Evolutionary conservation across 2,888 invertebrate species (phyloP).

Genomic region (Willowsia nigromaculata): DNA sequence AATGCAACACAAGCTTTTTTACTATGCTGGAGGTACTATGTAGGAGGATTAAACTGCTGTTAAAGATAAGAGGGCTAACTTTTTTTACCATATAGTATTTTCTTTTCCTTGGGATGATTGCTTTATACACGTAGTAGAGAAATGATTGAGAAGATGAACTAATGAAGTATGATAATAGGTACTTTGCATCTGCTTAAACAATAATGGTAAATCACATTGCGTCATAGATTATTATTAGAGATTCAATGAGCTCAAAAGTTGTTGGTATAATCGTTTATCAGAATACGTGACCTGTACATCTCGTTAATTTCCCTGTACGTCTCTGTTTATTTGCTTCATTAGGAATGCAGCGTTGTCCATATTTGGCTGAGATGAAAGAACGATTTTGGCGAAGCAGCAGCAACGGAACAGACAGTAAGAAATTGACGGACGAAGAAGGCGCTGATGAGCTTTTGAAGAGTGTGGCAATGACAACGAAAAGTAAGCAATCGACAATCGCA

Average conservation of each 20-base stretch:
- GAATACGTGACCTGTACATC: conserved; percentile 28
- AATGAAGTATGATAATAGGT: conserved; percentile 21
- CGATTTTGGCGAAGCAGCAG: conserved; percentile 78
- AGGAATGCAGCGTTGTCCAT: conserved; percentile 79
- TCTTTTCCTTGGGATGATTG: conserved; percentile 19
- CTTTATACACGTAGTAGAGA: background rate
- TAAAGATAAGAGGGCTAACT: background rate
- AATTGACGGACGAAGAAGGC: conserved; percentile 78
- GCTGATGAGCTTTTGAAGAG: conserved; percentile 79
- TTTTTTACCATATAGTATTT: background rate
- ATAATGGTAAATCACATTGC: background rate
- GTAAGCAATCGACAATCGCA: conserved; percentile 79
- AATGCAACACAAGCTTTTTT: background rate
- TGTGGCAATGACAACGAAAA: conserved; percentile 79
- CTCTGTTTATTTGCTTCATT: conserved; percentile 25
- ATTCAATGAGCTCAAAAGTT: background rate
- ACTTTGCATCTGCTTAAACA: conserved; percentile 7
- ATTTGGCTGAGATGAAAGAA: conserved; percentile 79
- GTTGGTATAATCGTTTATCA: conserved; percentile 11
- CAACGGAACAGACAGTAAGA: conserved; percentile 78
- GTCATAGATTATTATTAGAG: background rate
- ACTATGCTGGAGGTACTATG: background rate
- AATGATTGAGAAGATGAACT: background rate
- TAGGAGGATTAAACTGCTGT: background rate
- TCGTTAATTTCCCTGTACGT: conserved; percentile 13